phyloP scores from a whole-genome alignment of 2,797 vertebrate genomes.

The Cephalopachus bancanus region DNA sequence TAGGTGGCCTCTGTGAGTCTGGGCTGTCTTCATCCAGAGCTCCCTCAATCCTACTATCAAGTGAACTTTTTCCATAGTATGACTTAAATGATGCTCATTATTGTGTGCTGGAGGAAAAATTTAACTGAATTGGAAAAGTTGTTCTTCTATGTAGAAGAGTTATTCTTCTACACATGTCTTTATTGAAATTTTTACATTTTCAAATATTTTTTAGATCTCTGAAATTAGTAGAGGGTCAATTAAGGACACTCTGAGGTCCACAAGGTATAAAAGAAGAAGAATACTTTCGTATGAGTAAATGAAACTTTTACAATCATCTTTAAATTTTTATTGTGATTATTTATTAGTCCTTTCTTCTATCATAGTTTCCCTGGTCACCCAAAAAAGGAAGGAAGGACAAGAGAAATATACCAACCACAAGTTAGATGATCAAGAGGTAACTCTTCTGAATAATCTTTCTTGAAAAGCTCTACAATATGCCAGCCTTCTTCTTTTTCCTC shows the following conservation, averaged over 20 bases:
- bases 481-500: background rate
- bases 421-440: background rate
- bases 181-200: background rate
- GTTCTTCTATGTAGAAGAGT: background rate
- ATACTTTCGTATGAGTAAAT: constrained; percentile 25
- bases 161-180: background rate
- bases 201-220: background rate
- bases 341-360: constrained; percentile 1
- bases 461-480: background rate
- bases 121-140: background rate
- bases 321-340: background rate
- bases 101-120: background rate
- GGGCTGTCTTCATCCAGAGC: background rate
- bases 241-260: background rate
- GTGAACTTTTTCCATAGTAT: background rate
- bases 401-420: background rate
- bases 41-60: background rate
- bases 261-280: background rate
- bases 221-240: background rate
- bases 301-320: background rate
- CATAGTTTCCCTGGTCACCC: constrained; percentile 23
- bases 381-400: background rate
- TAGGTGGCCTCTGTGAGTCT: background rate
- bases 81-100: background rate
- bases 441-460: background rate